Base-by-base conservation (phyloP, 1,140 invertebrate species). In the Onthophagus taurus region DNA sequence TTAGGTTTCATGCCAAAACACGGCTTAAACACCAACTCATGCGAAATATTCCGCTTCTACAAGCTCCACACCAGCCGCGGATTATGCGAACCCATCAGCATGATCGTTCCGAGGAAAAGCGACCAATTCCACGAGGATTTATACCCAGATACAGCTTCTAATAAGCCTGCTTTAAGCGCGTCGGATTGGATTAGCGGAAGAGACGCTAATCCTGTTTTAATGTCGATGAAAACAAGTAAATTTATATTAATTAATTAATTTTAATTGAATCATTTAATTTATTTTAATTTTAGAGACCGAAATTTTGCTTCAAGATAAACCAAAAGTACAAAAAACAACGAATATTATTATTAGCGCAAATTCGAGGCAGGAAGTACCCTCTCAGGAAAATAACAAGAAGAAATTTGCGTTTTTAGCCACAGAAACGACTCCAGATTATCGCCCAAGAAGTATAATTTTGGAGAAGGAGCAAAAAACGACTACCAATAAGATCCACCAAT, bases 1-100 rank as follows among this genome's bases (percentile, higher is more conserved):
- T 68, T 96, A 23, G 91, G 89, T 31, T 76, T 85, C 50, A 93
- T 96, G 88, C 87, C 90, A 8, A 97, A 97, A 69, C 71, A 92
- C 52, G 93, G 91, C n/a, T 73, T 90, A 46, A 85, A 80, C 61
- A 82, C 83, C 7, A 66, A 69, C 4, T 70, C 72, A 9, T 94
- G 89, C 68, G 91, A 96, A 63, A 79, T 94, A 31, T 88, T 84
- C 60, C 76, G 89, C 42, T 94, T 96, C 70, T 96, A 87, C 67
- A 95, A 95, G 63, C 67, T 96, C 31, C 88, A 93, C 64, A 88
- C 89, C 0, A 86, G 83, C 20, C 80, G 86, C 45, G 81, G 82
- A 14, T 69, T 90, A 31, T 87, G 87, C 63, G 90, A 96, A 63
- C 89, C 90, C 13, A 83, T 96, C 48, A 85, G 89, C 4, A 94